Evolutionary conservation across 2,113 vertebrate species (phyloP).

Genomic region (Anarhynchus alexandrinus): DNA sequence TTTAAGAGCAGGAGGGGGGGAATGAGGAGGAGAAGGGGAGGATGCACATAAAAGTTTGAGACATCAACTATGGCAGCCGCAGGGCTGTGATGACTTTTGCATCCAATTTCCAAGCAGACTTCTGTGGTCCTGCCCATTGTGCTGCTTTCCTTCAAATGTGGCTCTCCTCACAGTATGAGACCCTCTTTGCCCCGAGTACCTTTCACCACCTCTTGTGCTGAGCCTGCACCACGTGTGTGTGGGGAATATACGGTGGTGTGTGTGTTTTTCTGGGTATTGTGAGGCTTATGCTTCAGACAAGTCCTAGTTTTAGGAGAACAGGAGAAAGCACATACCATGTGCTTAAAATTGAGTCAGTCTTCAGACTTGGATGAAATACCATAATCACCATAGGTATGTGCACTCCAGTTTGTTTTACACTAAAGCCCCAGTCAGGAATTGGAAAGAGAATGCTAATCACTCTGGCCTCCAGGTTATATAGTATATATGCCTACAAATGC

Average conservation of each 20-base stretch:
- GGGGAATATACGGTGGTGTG: neutral
- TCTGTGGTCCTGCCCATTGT: neutral
- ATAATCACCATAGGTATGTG: neutral
- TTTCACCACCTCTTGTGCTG: neutral
- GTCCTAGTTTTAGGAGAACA: neutral
- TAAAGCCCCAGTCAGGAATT: neutral
- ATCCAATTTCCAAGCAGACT: neutral
- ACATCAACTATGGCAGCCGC: neutral
- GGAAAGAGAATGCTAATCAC: neutral
- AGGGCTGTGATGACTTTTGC: neutral
- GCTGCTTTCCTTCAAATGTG: neutral
- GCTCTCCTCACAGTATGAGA: accelerated
- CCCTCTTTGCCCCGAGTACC: neutral
- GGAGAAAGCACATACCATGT: no score
- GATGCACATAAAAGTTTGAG: neutral
- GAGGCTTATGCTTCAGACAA: neutral
- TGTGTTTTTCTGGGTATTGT: neutral
- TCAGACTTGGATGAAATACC: neutral
- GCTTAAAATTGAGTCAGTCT: neutral
- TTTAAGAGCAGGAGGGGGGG: neutral
- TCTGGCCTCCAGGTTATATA: neutral
- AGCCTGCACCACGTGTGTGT: accelerated
- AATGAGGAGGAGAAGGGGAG: neutral
- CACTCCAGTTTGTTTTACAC: neutral
- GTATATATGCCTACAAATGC: neutral